Evolutionary conservation across 2,888 invertebrate species (phyloP).

Genomic region (Colostygia pectinataria): DNA sequence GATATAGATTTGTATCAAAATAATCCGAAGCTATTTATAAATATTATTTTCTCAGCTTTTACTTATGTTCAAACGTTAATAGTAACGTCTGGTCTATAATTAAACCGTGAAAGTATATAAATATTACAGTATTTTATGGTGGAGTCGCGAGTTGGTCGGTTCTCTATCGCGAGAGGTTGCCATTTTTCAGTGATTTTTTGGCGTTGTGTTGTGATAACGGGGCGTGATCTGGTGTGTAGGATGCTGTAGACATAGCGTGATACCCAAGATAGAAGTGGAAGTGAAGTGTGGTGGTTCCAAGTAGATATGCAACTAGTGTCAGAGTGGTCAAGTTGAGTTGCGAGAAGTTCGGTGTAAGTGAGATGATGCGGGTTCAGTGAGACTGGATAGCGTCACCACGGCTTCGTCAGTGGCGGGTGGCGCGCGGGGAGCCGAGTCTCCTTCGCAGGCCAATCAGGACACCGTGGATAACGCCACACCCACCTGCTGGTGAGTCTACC

Average conservation of each 20-base stretch:
- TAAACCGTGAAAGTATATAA: constrained; percentile 82
- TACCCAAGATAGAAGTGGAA: constrained; percentile 21
- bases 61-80: constrained; percentile 83
- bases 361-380: constrained; percentile 85
- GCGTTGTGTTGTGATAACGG: constrained; percentile 67
- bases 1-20: constrained; percentile 82
- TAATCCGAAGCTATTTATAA: constrained; percentile 83
- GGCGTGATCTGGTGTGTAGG: constrained; percentile 63
- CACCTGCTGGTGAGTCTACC: constrained; percentile 74
- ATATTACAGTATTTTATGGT: constrained; percentile 79
- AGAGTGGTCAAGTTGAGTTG: constrained; percentile 79
- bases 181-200: constrained; percentile 78
- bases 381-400: constrained; percentile 74
- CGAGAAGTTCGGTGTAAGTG: constrained; percentile 79
- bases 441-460: constrained; percentile 81
- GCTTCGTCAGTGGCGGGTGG: constrained; percentile 80
- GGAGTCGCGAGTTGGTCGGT: constrained; percentile 68
- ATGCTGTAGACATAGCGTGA: constrained; percentile 38
- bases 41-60: constrained; percentile 83
- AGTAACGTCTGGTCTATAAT: constrained; percentile 82
- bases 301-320: constrained; percentile 78
- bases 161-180: constrained; percentile 76
- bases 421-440: constrained; percentile 82
- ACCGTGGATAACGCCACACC: constrained; percentile 80
- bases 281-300: constrained; percentile 62